Evolutionary conservation across 2,797 vertebrate species (phyloP), one percentile per base, ranked within the genome.

Genomic region (Periparus ater): DNA sequence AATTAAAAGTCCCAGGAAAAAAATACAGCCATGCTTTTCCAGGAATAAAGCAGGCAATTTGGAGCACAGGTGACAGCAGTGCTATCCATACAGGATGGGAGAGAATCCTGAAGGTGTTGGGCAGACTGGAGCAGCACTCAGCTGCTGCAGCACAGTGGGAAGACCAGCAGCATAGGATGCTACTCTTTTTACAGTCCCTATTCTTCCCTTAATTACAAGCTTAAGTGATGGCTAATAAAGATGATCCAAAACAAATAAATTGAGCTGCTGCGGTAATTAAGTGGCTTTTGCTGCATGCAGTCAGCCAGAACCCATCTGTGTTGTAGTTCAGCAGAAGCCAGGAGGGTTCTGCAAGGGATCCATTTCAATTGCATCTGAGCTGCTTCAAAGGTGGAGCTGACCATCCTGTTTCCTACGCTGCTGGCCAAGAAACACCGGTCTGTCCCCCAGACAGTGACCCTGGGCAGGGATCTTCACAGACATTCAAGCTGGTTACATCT

Each of bases 211-310:
- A 89, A 95, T 86, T 81, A 91, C 13, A 13, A 83, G 73, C 80
- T 81, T 88, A 92, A 92, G 85, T 32, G 55, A 55, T 67, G 73
- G 79, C 89, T 95, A 95, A 96, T 95, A 81, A 96, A 89, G 88
- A 91, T 23, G 72, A 94, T 91, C 62, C 91, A 79, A 92, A 93
- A 63, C 81, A 95, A 96, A 97, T 92, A 96, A 94, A 96, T 79
- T 74, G 93, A 96, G 81, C 87, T 77, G 81, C 75, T 91, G 72
- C 87, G 92, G 72, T 94, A 95, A 96, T 96, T 96, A 97, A 93
- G 86, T 14, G 6, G 92, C 61, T 92, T 94, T 94, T 89, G 66
- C 90, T 90, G 85, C 34, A 4, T 60, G 61, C 77, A 51, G 30
- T 13, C 67, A 92, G 86, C 75, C 92, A 94, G 89, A 88, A 88